Base-by-base conservation (phyloP, 2,113 vertebrate species). In the Actinemys pallida region DNA sequence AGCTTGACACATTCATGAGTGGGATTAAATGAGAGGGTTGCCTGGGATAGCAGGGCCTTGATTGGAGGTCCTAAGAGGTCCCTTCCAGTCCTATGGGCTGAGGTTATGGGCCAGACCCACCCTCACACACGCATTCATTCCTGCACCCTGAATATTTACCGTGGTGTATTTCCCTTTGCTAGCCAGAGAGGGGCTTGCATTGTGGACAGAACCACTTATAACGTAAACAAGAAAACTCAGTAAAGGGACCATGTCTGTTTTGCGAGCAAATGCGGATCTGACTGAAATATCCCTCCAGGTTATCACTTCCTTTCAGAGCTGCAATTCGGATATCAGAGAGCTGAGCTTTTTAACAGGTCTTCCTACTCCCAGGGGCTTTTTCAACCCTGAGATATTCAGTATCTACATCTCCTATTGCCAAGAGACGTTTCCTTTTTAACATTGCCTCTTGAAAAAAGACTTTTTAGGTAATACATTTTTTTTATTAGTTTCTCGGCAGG, bases 381-480 rank as follows among this genome's bases (percentile, higher is more conserved):
- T 78, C 83, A 87, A 93, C 93, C 93, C 87, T 39, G 89, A 87
- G 90, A 87, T 87, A 25, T 29, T 94, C 86, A 81, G 94, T 93
- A 16, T 87, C 96, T 94, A 92, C 87, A 81, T 96, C 93, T 93
- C 92, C 91, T 94, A 92, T 83, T 62, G 90, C 94, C 81, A 5
- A 78, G 80, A 92, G 62, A 76, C 22, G 62, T 80, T 4, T 76
- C 90, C 52, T 87, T 0, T 90, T 94, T 81, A 87, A 93, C 78
- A 89, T 88, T 93, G 90, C 95, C 85, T 95, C 93, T 95, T 39
- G 69, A 22, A 91, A 59, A 90, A 72, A 62, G 91, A 80, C 90
- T 93, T 96, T 97, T 92, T 81, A 83, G 92, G 89, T 29, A 27
- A 88, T 94, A 45, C 83, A 87, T 94, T 83, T 97, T 54, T 97